Evolutionary conservation across 2,888 invertebrate genomes (phyloP).

Genomic region (Cheilosia urbana): DNA sequence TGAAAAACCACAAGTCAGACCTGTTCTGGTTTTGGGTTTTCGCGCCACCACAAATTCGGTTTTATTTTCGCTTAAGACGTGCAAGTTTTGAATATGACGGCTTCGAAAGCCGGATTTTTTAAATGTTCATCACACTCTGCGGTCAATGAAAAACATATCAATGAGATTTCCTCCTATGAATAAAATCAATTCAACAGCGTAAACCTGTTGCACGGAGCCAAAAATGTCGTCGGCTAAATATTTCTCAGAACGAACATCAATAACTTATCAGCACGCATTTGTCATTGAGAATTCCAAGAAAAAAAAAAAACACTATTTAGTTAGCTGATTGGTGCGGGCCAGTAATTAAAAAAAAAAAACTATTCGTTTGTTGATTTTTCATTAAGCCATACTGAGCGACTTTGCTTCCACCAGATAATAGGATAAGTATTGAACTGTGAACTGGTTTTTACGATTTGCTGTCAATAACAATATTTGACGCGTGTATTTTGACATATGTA

Average conservation of each 20-base stretch:
- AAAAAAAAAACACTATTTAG: constrained; percentile 20
- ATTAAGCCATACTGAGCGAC: constrained; percentile 31
- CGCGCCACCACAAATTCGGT: neutral
- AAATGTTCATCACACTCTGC: constrained; percentile 40
- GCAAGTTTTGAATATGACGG: neutral
- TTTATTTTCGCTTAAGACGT: neutral
- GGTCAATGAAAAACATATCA: constrained; percentile 54
- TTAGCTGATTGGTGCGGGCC: constrained; percentile 41
- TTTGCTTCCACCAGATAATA: neutral
- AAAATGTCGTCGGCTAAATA: constrained; percentile 26
- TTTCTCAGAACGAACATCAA: constrained; percentile 38
- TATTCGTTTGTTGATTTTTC: constrained; percentile 54
- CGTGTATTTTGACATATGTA: too few species aligned
- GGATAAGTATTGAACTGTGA: constrained; percentile 8
- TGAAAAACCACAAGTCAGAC: constrained; percentile 8
- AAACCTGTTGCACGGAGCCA: constrained; percentile 52
- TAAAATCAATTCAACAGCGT: constrained; percentile 60
- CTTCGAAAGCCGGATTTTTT: constrained; percentile 8
- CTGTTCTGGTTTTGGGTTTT: neutral
- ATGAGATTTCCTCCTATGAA: constrained; percentile 46
- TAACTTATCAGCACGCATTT: constrained; percentile 57
- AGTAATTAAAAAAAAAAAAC: constrained; percentile 48
- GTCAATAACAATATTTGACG: too few species aligned
- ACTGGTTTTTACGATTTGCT: constrained; percentile 15
- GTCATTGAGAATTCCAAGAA: constrained; percentile 47